Base-by-base conservation (phyloP, 1,140 invertebrate genomes). In the Bacillus rossius region DNA sequence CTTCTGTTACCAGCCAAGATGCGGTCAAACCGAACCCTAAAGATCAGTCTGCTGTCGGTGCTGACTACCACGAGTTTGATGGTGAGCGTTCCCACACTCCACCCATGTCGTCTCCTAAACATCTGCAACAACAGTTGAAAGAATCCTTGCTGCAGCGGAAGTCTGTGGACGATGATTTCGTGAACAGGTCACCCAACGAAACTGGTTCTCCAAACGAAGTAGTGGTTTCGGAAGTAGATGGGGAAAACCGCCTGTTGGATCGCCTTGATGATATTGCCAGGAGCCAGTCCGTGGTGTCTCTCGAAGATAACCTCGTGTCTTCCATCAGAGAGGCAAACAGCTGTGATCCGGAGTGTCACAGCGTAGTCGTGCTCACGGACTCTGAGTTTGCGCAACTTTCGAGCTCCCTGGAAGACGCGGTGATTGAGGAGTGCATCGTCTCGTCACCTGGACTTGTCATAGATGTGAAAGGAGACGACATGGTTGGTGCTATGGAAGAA, bases 31-130 rank as follows among this genome's bases (percentile, higher is more conserved):
- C 48, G 16, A 51, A 71, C 34, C 73, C 74, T 3, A 82, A 81
- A 67, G 77, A 80, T 16, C 76, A 79, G 37, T 82, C 81, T 2
- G 63, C 84, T 16, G 81, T 83, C 0, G 80, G 80, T 60, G 75
- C 75, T 0, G 83, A 85, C 64, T 84, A 83, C 59, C 83, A 83
- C 66, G 82, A 84, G 58, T 81, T 82, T 45, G 82, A 84, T 61
- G 84, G 84, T 62, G 81, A 81, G 23, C 54, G 53, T 65, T 82
- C 81, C 0, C 77, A 76, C 37, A 59, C 67, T 49, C 77, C 80
- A 2, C 77, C 81, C 34, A 79, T 79, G 1, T 74, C 81, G 54
- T 80, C 81, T n/a, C 79, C 59, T n/a, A 8, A 34, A 10, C 29
- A 10, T 7, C 43, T 25, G 17, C 4, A 45, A 13, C 20, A 47